These are phyloP conservation scores for Scolopax bukidnonensis DNA, from an alignment of 2,797 vertebrate species.

Conservation along the genomic window DNA sequence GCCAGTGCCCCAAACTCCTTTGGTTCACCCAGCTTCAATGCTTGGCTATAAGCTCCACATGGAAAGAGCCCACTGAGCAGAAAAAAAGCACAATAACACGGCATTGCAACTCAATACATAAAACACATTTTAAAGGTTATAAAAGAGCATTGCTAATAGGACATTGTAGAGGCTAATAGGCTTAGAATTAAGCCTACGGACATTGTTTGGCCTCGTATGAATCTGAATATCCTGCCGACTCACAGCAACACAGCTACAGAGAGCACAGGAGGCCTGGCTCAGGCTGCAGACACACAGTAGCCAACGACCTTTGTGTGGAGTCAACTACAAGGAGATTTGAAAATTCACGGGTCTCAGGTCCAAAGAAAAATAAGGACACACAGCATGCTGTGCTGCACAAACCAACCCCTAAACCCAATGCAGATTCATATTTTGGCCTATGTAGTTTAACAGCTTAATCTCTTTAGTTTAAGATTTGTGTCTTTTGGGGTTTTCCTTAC, in stretches of 20 bases:
- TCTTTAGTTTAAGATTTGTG: slow-evolving; percentile 31
- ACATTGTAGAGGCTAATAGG: slow-evolving; percentile 43
- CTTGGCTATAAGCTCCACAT: not conserved
- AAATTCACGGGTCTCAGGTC: slow-evolving; percentile 45
- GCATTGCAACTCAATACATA: slow-evolving; percentile 1
- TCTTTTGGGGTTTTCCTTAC: slow-evolving; percentile 40
- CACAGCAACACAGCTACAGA: not conserved
- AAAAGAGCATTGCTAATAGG: slow-evolving; percentile 37
- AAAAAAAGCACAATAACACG: not conserved
- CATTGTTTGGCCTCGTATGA: slow-evolving; percentile 49
- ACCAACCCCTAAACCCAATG: slow-evolving; percentile 1
- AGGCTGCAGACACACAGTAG: slow-evolving; percentile 15
- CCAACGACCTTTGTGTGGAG: slow-evolving; percentile 42
- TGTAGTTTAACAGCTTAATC: slow-evolving; percentile 47
- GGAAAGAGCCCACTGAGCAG: not conserved
- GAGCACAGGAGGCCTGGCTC: slow-evolving; percentile 17
- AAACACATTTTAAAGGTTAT: not conserved
- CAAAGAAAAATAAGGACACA: slow-evolving; percentile 32
- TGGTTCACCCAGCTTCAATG: not conserved
- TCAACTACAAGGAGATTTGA: slow-evolving; percentile 40
- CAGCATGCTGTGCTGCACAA: slow-evolving; percentile 17
- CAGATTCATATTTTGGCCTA: slow-evolving; percentile 11
- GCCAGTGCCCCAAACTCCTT: not conserved
- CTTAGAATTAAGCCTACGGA: slow-evolving; percentile 48
- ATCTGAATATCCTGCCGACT: slow-evolving; percentile 59